These are phyloP conservation scores for Halcyon malimbica DNA, from an alignment of 2,113 vertebrate genomes.

Conservation along the genomic window DNA sequence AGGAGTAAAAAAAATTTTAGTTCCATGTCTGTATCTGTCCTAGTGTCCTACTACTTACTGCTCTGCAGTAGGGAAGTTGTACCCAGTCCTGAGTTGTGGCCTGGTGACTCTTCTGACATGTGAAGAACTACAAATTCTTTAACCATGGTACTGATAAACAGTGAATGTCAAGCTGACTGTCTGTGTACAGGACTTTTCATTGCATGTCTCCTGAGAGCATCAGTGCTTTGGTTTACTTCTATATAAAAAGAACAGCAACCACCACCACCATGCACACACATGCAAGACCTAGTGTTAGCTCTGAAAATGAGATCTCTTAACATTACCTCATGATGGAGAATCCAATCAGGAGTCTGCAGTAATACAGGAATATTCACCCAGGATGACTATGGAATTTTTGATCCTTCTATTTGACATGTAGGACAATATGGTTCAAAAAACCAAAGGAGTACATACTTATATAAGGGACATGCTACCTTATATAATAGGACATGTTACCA, in stretches of 20 bases:
- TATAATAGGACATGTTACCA: neutral
- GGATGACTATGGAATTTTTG: neutral
- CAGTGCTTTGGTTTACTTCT: neutral
- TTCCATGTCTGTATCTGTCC: neutral
- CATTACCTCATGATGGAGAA: neutral
- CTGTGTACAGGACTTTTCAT: neutral
- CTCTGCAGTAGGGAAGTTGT: neutral
- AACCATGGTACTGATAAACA: neutral
- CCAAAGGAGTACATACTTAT: accelerated
- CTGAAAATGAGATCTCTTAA: neutral
- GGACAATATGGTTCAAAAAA: neutral
- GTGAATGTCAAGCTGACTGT: neutral
- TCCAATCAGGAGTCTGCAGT: neutral
- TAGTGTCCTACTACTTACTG: neutral
- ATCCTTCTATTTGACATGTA: neutral
- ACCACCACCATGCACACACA: neutral
- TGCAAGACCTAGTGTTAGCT: neutral
- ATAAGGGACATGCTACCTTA: neutral
- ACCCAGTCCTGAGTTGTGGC: neutral
- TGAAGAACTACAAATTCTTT: neutral
- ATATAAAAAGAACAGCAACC: neutral
- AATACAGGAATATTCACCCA: neutral
- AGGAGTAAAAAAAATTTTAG: neutral
- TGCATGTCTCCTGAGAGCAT: neutral
- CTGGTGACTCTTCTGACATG: neutral